Percentiles rank a stretch among this genome's conserved stretches.
Evolutionary conservation across 2,888 invertebrate species (phyloP).

Genomic region (Mermis nigrescens): DNA sequence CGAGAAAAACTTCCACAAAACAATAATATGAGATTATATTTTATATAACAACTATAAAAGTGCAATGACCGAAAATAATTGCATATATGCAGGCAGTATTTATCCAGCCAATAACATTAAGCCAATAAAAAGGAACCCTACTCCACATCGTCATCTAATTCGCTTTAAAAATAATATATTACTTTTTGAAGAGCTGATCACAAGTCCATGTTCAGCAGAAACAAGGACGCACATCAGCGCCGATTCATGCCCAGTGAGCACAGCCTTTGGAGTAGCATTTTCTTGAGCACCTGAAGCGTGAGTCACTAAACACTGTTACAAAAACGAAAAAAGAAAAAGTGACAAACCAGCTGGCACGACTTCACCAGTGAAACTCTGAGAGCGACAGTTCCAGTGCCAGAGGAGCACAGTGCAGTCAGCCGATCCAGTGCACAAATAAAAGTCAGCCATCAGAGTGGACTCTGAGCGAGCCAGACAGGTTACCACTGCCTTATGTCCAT

Average conservation of each 20-base stretch:
- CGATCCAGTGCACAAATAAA: conserved; percentile 91
- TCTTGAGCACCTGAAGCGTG: conserved; percentile 45
- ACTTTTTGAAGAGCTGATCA: conserved; percentile 73
- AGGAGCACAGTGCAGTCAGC: conserved; percentile 91
- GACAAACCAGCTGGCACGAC: conserved; percentile 33
- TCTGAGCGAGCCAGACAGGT: conserved; percentile 91
- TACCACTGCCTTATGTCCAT: conserved; percentile 95
- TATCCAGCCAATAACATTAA: too few relatives aligned
- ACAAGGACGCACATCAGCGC: conserved; percentile 84
- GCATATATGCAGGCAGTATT: too few relatives aligned
- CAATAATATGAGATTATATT: too few relatives aligned
- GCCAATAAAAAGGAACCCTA: too few relatives aligned
- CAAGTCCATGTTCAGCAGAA: conserved; percentile 88
- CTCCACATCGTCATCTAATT: too few relatives aligned
- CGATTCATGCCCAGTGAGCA: conserved; percentile 89
- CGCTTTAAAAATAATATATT: too few relatives aligned
- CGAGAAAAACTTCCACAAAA: too few relatives aligned
- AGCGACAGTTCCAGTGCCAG: conserved; percentile 86
- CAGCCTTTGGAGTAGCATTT: conserved; percentile 79
- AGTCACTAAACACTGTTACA: background rate
- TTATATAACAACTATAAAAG: too few relatives aligned
- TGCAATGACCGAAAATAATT: too few relatives aligned
- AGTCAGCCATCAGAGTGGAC: conserved; percentile 95
- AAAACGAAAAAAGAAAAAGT: background rate
- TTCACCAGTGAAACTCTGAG: conserved; percentile 84